A percentile compares a stretch with the other conserved stretches of the same genome.
Conservation (phyloP, 2,888 invertebrate genomes). For the Napeogenes inachia region DNA sequence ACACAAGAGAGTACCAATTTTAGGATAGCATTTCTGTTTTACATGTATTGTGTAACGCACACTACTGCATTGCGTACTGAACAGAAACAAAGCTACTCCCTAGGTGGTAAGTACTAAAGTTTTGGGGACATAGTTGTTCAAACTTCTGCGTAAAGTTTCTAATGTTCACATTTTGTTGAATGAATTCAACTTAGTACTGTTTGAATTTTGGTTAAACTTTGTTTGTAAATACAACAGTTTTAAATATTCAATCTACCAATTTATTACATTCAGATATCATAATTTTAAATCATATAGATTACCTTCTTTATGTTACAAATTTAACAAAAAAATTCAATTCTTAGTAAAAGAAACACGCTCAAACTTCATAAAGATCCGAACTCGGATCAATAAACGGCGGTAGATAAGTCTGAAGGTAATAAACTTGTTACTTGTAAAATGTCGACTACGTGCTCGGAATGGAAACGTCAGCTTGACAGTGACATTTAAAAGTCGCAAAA, state of each 20-base stretch:
- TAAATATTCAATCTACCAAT: too few species aligned
- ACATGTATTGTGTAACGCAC: background rate
- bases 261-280: too few species aligned
- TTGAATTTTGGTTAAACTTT: too few species aligned
- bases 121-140: too few species aligned
- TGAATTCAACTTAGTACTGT: too few species aligned
- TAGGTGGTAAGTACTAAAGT: too few species aligned
- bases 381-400: background rate
- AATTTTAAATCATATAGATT: too few species aligned
- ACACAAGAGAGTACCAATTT: background rate
- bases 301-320: too few species aligned
- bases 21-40: background rate
- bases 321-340: too few species aligned
- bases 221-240: too few species aligned
- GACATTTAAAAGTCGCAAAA: background rate
- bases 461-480: background rate
- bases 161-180: too few species aligned
- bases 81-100: background rate
- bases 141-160: too few species aligned
- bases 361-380: background rate
- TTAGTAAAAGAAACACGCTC: background rate
- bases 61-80: constrained; percentile 1
- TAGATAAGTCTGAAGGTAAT: constrained; percentile 1
- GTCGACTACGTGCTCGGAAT: background rate
- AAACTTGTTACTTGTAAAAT: constrained; percentile 4